phyloP scores from a whole-genome alignment of 2,113 vertebrate species.

The Chaetops frenatus region DNA sequence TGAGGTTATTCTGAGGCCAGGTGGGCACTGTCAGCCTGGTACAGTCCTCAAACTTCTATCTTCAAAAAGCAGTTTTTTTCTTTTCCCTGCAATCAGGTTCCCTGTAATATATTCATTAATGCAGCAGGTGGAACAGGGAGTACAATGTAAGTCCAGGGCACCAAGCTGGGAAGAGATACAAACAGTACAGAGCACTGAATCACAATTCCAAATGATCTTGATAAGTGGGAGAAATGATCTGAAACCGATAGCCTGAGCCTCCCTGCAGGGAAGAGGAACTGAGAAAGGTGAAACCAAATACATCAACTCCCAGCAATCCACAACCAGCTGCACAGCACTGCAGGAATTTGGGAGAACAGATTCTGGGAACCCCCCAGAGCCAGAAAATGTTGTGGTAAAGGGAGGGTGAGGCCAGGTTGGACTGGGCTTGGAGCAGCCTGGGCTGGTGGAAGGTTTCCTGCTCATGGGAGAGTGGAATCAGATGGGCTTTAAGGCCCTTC shows the following conservation, averaged over 20 bases:
- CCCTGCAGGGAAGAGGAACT: not conserved
- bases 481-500: not conserved
- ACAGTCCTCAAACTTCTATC: not conserved
- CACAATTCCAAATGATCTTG: not conserved
- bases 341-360: not conserved
- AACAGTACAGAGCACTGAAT: not conserved
- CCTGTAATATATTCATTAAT: constrained; percentile 6
- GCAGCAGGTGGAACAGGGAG: not conserved
- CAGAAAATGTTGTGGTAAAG: not conserved
- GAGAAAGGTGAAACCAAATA: not conserved
- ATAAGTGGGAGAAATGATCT: not conserved
- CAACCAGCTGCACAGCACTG: not conserved
- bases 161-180: not conserved
- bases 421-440: not conserved
- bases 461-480: not conserved
- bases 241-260: not conserved
- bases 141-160: not conserved
- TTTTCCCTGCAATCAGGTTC: not conserved
- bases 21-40: not conserved
- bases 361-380: not conserved
- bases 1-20: not conserved
- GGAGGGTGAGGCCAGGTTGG: not conserved
- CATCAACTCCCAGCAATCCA: not conserved
- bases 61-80: not conserved
- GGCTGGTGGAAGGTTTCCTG: not conserved